Percentiles rank a stretch among this genome's conserved stretches.
Evolutionary conservation across 1,140 invertebrate genomes (phyloP).

Genomic region (Paramacrobiotus metropolitanus): DNA sequence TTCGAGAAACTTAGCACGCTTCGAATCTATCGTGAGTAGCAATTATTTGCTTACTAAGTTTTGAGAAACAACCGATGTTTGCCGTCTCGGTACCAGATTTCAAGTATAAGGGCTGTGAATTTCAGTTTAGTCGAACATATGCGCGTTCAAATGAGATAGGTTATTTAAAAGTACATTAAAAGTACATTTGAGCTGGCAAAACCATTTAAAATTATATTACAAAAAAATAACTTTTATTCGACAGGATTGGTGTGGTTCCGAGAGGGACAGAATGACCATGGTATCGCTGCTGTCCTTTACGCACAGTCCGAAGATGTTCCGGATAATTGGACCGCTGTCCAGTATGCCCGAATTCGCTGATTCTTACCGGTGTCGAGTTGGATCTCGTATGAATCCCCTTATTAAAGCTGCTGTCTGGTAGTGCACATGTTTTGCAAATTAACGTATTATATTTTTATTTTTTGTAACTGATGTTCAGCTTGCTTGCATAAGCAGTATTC

Average conservation of each 20-base stretch:
- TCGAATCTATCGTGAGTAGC: no score
- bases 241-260: neutral
- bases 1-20: neutral
- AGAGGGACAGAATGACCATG: neutral
- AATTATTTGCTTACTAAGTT: no score
- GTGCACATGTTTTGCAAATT: no score
- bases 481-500: no score
- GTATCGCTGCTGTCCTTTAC: neutral
- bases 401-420: slow-evolving; percentile 86
- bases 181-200: neutral
- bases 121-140: no score
- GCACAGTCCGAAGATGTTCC: slow-evolving; percentile 2
- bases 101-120: no score
- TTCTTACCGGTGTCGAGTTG: slow-evolving; percentile 29
- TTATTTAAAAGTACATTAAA: no score
- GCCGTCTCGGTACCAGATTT: no score
- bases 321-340: neutral
- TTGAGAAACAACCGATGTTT: no score
- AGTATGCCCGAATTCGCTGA: neutral
- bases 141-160: no score
- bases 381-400: slow-evolving; percentile 64
- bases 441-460: no score
- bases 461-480: no score
- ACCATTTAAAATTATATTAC: neutral
- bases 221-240: neutral